phyloP scores from a whole-genome alignment of 2,888 invertebrate species.

The Trisateles emortualis region DNA sequence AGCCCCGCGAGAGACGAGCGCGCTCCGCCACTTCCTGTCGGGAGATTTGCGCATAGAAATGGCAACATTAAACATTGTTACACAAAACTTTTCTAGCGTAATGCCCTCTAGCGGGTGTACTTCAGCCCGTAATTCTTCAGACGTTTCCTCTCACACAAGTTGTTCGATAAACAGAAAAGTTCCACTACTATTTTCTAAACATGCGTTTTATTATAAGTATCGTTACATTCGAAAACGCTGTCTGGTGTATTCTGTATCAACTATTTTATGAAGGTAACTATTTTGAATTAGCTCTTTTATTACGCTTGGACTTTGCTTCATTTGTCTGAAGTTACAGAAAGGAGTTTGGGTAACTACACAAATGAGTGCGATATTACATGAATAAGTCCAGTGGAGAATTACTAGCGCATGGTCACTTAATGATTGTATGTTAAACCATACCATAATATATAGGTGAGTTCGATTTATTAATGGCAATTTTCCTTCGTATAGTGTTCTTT shows the following conservation, averaged over 20 bases:
- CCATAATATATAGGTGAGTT: too few species aligned
- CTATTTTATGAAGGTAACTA: slow-evolving; percentile 1
- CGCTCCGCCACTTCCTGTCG: slow-evolving; percentile 72
- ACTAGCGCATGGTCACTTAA: neutral
- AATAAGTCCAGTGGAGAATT: too few species aligned
- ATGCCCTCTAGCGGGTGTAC: slow-evolving; percentile 75
- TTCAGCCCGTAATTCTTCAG: slow-evolving; percentile 71
- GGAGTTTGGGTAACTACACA: neutral
- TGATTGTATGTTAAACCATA: too few species aligned
- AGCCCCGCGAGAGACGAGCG: slow-evolving; percentile 61
- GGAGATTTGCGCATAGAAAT: slow-evolving; percentile 83
- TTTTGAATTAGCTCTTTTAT: slow-evolving; percentile 2
- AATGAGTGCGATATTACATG: too few species aligned
- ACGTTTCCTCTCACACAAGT: slow-evolving; percentile 70
- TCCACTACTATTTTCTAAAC: slow-evolving; percentile 43
- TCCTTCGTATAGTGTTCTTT: too few species aligned
- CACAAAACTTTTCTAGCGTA: slow-evolving; percentile 80
- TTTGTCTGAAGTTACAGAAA: neutral
- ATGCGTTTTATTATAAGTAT: slow-evolving; percentile 39
- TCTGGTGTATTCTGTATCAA: slow-evolving; percentile 6
- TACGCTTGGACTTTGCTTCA: neutral
- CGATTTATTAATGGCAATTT: too few species aligned
- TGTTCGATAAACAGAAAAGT: slow-evolving; percentile 69
- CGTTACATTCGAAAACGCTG: slow-evolving; percentile 17
- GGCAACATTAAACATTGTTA: slow-evolving; percentile 85